Percentiles rank a stretch among this genome's conserved stretches.
Evolutionary conservation across 2,888 invertebrate species (phyloP).

Genomic region (Incurvaria masculella): DNA sequence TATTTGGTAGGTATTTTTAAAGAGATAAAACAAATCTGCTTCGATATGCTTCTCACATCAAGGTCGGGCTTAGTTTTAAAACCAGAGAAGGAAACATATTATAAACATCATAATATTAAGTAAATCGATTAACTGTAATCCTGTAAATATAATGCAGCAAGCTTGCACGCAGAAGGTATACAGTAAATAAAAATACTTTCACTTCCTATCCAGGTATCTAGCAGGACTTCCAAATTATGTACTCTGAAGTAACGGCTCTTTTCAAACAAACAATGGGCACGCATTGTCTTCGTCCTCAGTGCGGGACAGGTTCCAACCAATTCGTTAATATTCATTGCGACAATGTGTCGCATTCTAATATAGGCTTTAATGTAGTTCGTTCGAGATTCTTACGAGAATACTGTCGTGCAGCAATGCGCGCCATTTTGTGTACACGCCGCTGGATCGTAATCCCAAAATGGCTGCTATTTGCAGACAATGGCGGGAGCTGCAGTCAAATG

Average conservation of each 20-base stretch:
- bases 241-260: neutral
- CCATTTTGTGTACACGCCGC: neutral
- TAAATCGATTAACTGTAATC: too few species aligned
- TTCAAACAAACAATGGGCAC: neutral
- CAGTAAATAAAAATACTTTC: too few species aligned
- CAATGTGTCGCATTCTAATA: constrained; percentile 4
- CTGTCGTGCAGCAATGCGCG: neutral
- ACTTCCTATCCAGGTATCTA: too few species aligned
- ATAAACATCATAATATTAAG: too few species aligned
- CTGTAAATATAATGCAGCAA: too few species aligned
- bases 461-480: constrained; percentile 48
- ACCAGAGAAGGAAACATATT: too few species aligned
- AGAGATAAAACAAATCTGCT: too few species aligned
- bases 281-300: neutral
- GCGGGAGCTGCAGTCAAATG: constrained; percentile 21
- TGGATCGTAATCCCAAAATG: constrained; percentile 29
- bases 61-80: too few species aligned
- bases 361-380: constrained; percentile 8
- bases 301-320: neutral
- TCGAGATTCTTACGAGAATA: constrained; percentile 4
- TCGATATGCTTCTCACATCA: too few species aligned
- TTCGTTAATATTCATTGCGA: constrained; percentile 2
- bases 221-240: too few species aligned
- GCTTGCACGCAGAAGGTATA: too few species aligned
- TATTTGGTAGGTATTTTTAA: too few species aligned